These are phyloP conservation scores for Pholis gunnellus DNA, from an alignment of 2,113 vertebrate genomes.

Conservation along the genomic window DNA sequence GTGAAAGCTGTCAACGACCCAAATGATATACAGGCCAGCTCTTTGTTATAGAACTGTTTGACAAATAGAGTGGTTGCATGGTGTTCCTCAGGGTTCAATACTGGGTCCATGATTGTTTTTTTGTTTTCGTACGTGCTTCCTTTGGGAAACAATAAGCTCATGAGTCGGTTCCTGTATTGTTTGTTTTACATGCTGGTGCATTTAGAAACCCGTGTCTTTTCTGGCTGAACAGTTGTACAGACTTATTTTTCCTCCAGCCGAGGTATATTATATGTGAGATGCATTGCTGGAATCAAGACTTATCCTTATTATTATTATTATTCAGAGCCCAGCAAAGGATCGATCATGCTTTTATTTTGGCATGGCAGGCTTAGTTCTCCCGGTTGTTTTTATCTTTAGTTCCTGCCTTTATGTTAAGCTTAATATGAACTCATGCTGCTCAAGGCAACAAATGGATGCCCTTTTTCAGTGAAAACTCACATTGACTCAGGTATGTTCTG, in stretches of 20 bases:
- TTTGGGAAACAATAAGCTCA: background rate
- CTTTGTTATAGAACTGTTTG: background rate
- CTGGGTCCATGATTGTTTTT: background rate
- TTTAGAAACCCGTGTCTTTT: background rate
- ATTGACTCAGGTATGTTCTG: background rate
- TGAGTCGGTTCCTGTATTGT: background rate
- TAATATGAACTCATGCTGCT: background rate
- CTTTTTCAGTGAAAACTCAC: background rate
- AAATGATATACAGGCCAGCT: background rate
- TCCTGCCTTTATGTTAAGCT: background rate
- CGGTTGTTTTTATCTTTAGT: background rate
- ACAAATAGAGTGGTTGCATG: background rate
- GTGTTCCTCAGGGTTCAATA: conserved; percentile 17
- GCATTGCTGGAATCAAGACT: background rate
- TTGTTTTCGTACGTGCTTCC: background rate
- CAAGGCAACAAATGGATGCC: background rate
- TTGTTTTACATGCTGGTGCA: background rate
- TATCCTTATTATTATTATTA: background rate
- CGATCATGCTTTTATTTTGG: background rate
- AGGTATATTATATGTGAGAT: background rate
- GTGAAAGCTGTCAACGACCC: background rate
- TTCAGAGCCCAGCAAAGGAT: too few relatives aligned
- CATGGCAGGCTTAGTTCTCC: background rate
- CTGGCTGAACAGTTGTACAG: background rate
- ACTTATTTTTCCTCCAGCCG: background rate